Conservation (phyloP, 2,797 vertebrate species). For the Acanthopagrus latus region DNA sequence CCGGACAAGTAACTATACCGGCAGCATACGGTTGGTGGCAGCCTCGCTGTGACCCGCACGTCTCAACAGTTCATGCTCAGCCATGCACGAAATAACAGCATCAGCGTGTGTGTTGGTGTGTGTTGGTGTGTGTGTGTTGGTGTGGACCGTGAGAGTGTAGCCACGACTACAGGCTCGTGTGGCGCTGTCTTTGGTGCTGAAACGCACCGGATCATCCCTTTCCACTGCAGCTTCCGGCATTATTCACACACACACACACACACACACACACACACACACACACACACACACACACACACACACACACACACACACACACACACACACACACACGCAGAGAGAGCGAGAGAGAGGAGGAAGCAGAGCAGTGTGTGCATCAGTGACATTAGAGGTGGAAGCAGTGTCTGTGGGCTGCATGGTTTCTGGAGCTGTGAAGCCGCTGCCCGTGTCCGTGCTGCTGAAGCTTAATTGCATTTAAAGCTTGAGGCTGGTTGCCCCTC, state of each 20-base stretch:
- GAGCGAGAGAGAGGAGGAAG: background rate
- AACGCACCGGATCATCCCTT: constrained; percentile 18
- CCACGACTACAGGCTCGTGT: background rate
- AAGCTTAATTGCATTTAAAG: constrained; percentile 62
- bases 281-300: background rate
- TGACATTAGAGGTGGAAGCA: background rate
- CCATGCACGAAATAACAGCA: constrained; percentile 56
- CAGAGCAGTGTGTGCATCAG: constrained; percentile 7
- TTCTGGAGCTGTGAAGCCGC: constrained; percentile 25
- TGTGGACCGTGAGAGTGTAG: background rate
- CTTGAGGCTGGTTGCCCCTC: constrained; percentile 53
- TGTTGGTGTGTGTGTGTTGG: too few species aligned
- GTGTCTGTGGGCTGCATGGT: background rate
- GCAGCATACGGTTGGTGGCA: constrained; percentile 72
- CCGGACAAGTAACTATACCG: constrained; percentile 65
- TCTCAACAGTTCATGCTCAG: constrained; percentile 62
- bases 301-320: background rate
- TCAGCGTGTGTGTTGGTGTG: constrained; percentile 14
- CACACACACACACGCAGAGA: background rate
- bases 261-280: background rate
- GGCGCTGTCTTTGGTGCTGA: constrained; percentile 40
- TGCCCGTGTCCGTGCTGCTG: constrained; percentile 55
- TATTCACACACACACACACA: background rate
- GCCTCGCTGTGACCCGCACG: constrained; percentile 69
- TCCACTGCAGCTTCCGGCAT: constrained; percentile 45